Conservation (phyloP, 2,888 invertebrate species). For the Azorinus chamasolen region DNA sequence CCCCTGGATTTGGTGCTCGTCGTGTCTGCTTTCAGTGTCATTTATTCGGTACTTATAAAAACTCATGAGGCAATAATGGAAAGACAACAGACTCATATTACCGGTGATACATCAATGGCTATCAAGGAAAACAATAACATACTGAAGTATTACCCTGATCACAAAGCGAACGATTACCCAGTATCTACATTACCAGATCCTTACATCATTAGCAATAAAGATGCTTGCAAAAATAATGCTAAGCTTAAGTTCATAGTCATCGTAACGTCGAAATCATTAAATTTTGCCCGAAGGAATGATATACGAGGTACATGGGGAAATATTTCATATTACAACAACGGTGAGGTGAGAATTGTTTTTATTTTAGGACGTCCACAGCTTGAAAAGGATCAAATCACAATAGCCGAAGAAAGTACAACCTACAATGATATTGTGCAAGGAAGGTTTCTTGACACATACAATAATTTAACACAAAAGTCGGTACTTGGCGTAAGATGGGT, state of each 20-base stretch:
- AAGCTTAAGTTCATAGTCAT: conserved; percentile 71
- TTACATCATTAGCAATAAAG: conserved; percentile 73
- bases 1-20: no score
- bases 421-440: conserved; percentile 80
- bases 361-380: conserved; percentile 69
- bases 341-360: conserved; percentile 73
- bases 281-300: conserved; percentile 70
- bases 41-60: no score
- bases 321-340: conserved; percentile 58
- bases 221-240: conserved; percentile 63
- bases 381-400: conserved; percentile 60
- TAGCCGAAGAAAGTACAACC: conserved; percentile 74
- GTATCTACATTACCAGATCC: conserved; percentile 67
- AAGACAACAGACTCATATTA: no score
- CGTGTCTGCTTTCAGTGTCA: no score
- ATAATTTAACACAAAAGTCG: conserved; percentile 79
- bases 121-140: no score
- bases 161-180: conserved; percentile 49
- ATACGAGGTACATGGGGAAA: conserved; percentile 80
- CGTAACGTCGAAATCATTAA: conserved; percentile 72
- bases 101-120: no score
- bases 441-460: conserved; percentile 75
- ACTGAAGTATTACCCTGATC: no score
- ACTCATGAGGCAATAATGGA: no score
- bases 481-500: conserved; percentile 77